Evolutionary conservation across 2,113 vertebrate genomes (phyloP), one percentile per base, ranked within the genome.

Genomic region (Myotis brandtii): DNA sequence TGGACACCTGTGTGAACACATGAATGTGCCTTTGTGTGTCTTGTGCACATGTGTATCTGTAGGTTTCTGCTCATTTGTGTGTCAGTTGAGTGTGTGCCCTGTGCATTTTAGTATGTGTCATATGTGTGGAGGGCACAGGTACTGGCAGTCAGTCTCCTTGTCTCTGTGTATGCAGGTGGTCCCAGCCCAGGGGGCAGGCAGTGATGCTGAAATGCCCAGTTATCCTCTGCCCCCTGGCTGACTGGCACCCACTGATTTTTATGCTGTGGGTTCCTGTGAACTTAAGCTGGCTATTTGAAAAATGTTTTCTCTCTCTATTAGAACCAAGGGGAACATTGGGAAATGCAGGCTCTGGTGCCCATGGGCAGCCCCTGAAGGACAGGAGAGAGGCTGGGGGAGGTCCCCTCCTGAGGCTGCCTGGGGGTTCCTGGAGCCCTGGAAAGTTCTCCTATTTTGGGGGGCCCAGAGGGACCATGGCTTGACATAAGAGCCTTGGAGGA

Each of bases 201-300:
- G 17, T 50, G 40, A 62, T 82, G 52, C 34, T 64, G 54, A 90
- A 81, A 69, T 82, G 82, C 54, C 88, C 59, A 34, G 72, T 73
- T 70, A 73, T 54, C 16, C 32, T 79, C 72, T 96, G 92, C 13
- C 80, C 43, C 77, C 27, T 79, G 88, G 62, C 86, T 96, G 83
- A 84, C 91, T 1, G 16, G 69, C 52, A 82, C 25, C 66, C 66
- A 30, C 59, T 89, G 89, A 77, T 50, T 94, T 96, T 94, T 77
- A 64, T 85, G 17, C 54, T 92, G 82, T 93, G 94, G 93, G 86
- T 97, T 97, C 94, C 95, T 84, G 86, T 59, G 67, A 90, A 95
- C 91, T 93, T 37, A 25, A 95, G 72, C 27, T 95, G 27, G 77
- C 81, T 79, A 72, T 92, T 95, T 95, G 81, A 89, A 96, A 96